Evolutionary conservation across 1,140 invertebrate species (phyloP).

Genomic region (Ridgeia piscesae): DNA sequence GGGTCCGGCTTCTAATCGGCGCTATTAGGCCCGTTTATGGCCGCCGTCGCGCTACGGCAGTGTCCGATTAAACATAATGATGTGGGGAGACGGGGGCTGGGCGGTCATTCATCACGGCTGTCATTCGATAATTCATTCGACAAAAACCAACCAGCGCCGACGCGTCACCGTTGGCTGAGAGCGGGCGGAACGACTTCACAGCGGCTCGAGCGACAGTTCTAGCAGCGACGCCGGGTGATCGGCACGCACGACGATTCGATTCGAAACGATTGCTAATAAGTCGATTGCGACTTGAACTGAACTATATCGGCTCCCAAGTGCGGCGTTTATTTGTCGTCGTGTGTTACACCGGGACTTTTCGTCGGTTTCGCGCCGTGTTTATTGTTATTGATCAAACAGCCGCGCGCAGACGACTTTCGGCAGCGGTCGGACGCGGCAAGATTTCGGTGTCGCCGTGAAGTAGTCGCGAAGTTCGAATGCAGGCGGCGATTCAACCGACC

Average conservation of each 20-base stretch:
- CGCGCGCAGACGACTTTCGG: not conserved
- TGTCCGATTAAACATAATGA: not conserved
- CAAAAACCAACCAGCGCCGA: constrained; percentile 3
- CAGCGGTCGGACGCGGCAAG: not conserved
- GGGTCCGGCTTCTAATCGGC: not conserved
- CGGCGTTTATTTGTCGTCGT: not conserved
- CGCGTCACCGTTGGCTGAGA: not conserved
- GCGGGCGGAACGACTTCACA: not conserved
- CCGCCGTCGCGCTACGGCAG: not conserved
- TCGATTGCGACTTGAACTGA: not conserved
- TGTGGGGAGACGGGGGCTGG: not conserved
- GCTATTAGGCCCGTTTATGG: constrained; percentile 3
- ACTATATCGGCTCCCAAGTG: not conserved
- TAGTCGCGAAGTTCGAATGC: not conserved
- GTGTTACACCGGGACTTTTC: not conserved
- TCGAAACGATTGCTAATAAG: not conserved
- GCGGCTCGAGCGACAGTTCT: not conserved
- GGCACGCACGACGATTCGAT: not conserved
- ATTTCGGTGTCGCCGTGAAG: not conserved
- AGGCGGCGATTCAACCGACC: not conserved
- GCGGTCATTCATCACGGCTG: not conserved
- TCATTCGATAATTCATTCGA: constrained; percentile 6
- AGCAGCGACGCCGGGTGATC: not conserved
- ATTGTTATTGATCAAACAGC: not conserved
- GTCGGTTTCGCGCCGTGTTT: not conserved